Evolutionary conservation across 2,888 invertebrate species (phyloP).

Genomic region (Oscheius sp.): DNA sequence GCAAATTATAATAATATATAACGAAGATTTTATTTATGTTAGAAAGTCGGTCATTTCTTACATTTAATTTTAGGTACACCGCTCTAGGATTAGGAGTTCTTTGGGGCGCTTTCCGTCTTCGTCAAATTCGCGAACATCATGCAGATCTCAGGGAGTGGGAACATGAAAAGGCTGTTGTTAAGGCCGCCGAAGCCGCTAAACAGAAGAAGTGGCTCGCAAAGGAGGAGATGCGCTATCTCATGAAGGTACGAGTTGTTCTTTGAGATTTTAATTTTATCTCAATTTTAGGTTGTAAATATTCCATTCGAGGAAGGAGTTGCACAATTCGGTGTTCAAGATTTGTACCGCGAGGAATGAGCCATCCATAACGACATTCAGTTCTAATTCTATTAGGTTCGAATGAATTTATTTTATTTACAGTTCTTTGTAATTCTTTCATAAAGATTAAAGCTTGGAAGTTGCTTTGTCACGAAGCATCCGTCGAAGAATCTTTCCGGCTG

Average conservation of each 20-base stretch:
- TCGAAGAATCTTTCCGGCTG: slow-evolving; percentile 83
- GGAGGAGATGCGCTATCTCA: slow-evolving; percentile 71
- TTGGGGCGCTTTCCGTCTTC: slow-evolving; percentile 64
- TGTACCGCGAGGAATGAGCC: slow-evolving; percentile 68
- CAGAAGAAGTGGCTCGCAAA: slow-evolving; percentile 72
- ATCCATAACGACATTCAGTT: not conserved
- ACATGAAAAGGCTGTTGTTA: slow-evolving; percentile 70
- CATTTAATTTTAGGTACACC: slow-evolving; percentile 55
- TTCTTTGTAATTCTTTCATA: slow-evolving; percentile 2
- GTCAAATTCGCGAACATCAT: slow-evolving; percentile 68
- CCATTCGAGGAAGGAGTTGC: slow-evolving; percentile 72
- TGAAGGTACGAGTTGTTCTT: slow-evolving; percentile 55
- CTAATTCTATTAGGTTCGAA: slow-evolving; percentile 13
- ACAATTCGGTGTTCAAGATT: slow-evolving; percentile 70
- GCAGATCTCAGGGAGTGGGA: slow-evolving; percentile 71
- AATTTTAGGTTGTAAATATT: slow-evolving; percentile 64
- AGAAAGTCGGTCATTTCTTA: too few species aligned
- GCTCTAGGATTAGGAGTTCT: slow-evolving; percentile 70
- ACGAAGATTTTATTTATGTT: not conserved
- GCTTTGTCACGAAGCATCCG: slow-evolving; percentile 73
- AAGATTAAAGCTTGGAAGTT: slow-evolving; percentile 31
- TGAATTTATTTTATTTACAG: slow-evolving; percentile 25
- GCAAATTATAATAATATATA: not conserved
- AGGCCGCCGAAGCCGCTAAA: slow-evolving; percentile 66
- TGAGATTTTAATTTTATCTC: not conserved